Evolutionary conservation across 2,113 vertebrate genomes (phyloP), one percentile per base, ranked within the genome.

Genomic region (Illadopsis cleaveri): DNA sequence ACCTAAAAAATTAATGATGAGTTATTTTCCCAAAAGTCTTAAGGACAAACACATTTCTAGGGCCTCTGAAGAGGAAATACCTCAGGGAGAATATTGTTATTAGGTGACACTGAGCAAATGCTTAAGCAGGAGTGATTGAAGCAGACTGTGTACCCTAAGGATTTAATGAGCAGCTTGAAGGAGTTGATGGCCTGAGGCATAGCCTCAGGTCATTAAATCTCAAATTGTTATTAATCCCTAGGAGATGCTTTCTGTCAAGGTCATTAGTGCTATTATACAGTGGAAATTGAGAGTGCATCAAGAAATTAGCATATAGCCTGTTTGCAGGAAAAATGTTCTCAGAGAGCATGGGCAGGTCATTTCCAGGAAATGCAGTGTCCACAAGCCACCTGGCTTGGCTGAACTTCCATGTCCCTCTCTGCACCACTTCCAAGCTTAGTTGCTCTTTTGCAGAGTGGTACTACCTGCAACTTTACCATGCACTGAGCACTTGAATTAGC

Each of bases 121-220:
- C 78, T 70, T 85, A 80, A 96, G 81, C 89, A 89, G 60, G 68
- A 93, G 28, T 73, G 91, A 97, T 35, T 82, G 92, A 95, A 95
- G 72, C 53, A 64, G 85, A 77, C 51, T 82, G 35, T 24, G 47
- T 65, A 97, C 89, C 77, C 95, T 81, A 75, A 68, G 82, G 89
- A 94, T 89, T 95, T 91, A 97, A 95, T 61, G 81, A 94, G 78
- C 86, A 95, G 80, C 91, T 82, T 81, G 80, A 90, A 95, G 85
- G 92, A 96, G 70, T 27, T 88, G 89, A 90, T 82, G 93, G 79
- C 90, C 71, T 94, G 68, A 90, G 42, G 95, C 61, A 89, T 3
- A 91, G 93, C 89, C 66, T 86, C 92, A 93, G 94, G 96, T 89
- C 93, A 95, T 47, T 97, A 96, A 96, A 92, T 57, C 86, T 91